Evolutionary conservation across 2,888 invertebrate genomes (phyloP).

Genomic region (Prenolepis imparis): DNA sequence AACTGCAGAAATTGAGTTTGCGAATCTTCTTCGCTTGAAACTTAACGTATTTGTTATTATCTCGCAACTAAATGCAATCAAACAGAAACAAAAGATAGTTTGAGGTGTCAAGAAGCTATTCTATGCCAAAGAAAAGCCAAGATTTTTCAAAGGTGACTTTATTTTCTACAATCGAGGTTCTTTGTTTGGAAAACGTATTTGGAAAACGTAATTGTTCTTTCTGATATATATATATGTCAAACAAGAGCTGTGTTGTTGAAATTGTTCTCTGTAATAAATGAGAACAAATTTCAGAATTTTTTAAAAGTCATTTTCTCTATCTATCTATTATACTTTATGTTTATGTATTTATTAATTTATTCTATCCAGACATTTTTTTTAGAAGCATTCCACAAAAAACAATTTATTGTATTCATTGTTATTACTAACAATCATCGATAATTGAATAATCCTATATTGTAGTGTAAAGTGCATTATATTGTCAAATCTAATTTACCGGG

Average conservation of each 20-base stretch:
- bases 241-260: background rate
- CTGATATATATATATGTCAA: background rate
- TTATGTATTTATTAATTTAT: background rate
- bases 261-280: background rate
- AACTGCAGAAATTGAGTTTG: slow-evolving; percentile 25
- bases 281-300: background rate
- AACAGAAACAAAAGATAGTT: slow-evolving; percentile 35
- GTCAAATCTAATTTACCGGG: slow-evolving; percentile 15
- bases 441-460: background rate
- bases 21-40: slow-evolving; percentile 30
- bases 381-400: background rate
- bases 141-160: slow-evolving; percentile 31
- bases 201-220: slow-evolving; percentile 15
- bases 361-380: background rate
- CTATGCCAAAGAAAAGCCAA: slow-evolving; percentile 2
- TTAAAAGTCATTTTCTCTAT: background rate
- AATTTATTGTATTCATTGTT: slow-evolving; percentile 10
- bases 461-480: slow-evolving; percentile 15
- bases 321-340: background rate
- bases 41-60: slow-evolving; percentile 11
- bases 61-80: slow-evolving; percentile 14
- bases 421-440: background rate
- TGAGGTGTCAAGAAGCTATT: slow-evolving; percentile 23
- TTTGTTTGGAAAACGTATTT: slow-evolving; percentile 11
- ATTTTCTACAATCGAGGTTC: background rate